Evolutionary conservation across 2,888 invertebrate genomes (phyloP), one percentile per base, ranked within the genome.

Genomic region (Baccha elongata): DNA sequence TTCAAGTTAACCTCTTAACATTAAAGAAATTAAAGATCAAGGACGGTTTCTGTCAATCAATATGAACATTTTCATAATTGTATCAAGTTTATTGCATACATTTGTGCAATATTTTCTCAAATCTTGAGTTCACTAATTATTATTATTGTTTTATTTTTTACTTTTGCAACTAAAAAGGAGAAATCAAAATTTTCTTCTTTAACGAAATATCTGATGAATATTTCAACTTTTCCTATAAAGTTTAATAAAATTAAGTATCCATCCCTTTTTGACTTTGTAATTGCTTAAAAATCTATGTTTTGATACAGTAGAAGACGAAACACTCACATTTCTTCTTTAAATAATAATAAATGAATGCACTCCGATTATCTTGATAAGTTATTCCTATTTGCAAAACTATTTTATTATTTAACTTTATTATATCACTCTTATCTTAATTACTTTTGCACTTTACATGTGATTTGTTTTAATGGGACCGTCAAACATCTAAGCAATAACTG

Each of bases 401-500:
- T 15, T 55, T 21, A 55, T 40, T 60, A 13, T 67, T 15, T n/a
- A 19, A 21, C 6, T 13, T n/a, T 35, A 55, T 40, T 40, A 40
- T 37, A 2, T 6, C 11, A 48, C 19, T 50, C 2, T 50, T 50
- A 40, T 52, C 32, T 19, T n/a, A n/a, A 26, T 26, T 26, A 6
- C 26, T 4, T 26, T 26, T n/a, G n/a, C 26, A 26, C 26, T 26
- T 26, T 26, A 26, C 26, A 26, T 32, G 8, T 8, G 4, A 17
- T 19, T 21, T 10, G 0, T 10, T 32, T 35, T 19, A 13, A 26
- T 37, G 26, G 35, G 46, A 50, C 35, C 50, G 60, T n/a, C 48
- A 17, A 55, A 65, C 17, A 65, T 67, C 72, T 52, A 3, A 15
- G 10, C 29, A 17, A 21, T 23, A 15, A 26, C 71, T 44, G 58